Conservation (phyloP, 1,140 invertebrate species). For the Adoxophyes honmai region DNA sequence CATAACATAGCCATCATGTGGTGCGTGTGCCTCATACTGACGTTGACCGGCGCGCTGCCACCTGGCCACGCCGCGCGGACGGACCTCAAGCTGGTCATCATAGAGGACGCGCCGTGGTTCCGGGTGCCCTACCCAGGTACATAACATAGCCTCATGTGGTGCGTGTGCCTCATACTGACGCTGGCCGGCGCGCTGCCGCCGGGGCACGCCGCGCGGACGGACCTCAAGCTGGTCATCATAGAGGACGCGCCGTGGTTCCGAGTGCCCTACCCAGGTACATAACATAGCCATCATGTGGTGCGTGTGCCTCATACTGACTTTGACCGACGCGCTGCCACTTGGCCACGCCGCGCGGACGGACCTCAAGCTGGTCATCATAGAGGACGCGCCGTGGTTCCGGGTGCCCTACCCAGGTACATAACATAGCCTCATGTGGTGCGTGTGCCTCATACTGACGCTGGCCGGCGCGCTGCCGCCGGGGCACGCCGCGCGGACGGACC, state of each 20-base stretch:
- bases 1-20: conserved; percentile 80
- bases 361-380: conserved; percentile 84
- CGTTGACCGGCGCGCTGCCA: conserved; percentile 81
- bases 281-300: conserved; percentile 82
- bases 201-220: conserved; percentile 87
- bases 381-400: conserved; percentile 88
- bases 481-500: conserved; percentile 88
- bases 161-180: conserved; percentile 86
- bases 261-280: conserved; percentile 88
- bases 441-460: conserved; percentile 86
- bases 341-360: conserved; percentile 89
- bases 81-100: conserved; percentile 85
- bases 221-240: conserved; percentile 86
- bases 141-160: conserved; percentile 86
- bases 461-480: conserved; percentile 81
- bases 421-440: conserved; percentile 87
- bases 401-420: conserved; percentile 87
- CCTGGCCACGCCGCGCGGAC: conserved; percentile 85
- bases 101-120: conserved; percentile 88
- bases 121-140: conserved; percentile 89
- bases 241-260: conserved; percentile 88
- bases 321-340: conserved; percentile 80
- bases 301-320: conserved; percentile 86
- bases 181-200: conserved; percentile 80
- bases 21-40: conserved; percentile 86